These are phyloP conservation scores for Tokudaia muenninki DNA, from an alignment of 2,797 vertebrate genomes.

Conservation along the genomic window DNA sequence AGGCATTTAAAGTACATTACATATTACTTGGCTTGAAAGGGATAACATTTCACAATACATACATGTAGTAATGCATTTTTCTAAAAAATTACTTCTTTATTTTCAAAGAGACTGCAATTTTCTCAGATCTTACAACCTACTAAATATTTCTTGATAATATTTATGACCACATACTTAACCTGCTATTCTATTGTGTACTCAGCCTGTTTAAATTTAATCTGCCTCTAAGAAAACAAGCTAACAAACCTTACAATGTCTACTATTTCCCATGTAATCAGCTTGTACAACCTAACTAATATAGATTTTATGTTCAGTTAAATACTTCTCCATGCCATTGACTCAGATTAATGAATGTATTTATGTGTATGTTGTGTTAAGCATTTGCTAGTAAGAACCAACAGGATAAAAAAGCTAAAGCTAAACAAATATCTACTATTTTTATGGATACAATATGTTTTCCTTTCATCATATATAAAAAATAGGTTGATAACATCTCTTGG, in stretches of 20 bases:
- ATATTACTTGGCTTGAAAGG: background rate
- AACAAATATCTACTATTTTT: background rate
- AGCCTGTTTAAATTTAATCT: background rate
- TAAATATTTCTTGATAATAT: background rate
- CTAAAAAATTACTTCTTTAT: background rate
- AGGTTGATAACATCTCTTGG: background rate
- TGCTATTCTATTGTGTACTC: background rate
- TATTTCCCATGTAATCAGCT: background rate
- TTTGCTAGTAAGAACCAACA: background rate
- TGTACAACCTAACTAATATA: background rate
- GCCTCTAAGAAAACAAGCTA: background rate
- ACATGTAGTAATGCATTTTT: background rate
- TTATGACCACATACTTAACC: background rate
- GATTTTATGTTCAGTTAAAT: background rate
- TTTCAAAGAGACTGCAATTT: background rate
- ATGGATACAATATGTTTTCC: background rate
- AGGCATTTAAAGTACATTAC: background rate
- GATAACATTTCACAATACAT: background rate
- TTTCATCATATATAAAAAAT: background rate
- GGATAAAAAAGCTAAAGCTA: background rate
- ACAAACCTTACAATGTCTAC: background rate
- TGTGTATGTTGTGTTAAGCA: background rate
- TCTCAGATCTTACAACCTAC: background rate
- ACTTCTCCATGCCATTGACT: background rate
- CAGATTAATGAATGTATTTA: background rate